Percentiles rank a stretch among this genome's conserved stretches.
Evolutionary conservation across 2,888 invertebrate genomes (phyloP).

Genomic region (Agriopis leucophaearia): DNA sequence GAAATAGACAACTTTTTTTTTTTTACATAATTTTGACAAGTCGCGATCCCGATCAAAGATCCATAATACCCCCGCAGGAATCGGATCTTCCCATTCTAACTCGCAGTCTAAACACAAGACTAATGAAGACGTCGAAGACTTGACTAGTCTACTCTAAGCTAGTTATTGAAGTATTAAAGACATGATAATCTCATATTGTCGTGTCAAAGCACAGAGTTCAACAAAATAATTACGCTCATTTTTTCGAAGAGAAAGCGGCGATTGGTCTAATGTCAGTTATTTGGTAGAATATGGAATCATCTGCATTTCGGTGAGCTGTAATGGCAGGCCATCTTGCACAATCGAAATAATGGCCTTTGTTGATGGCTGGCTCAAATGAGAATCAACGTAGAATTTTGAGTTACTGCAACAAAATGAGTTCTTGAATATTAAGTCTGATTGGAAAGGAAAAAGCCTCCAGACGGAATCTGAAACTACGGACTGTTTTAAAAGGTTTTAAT

Average conservation of each 20-base stretch:
- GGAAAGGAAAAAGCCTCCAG: too few species aligned
- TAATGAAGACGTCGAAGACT: too few species aligned
- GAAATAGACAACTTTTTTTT: too few species aligned
- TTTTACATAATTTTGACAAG: too few species aligned
- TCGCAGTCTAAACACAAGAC: too few species aligned
- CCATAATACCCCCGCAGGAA: too few species aligned
- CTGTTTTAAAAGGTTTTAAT: too few species aligned
- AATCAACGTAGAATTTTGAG: conserved; percentile 2
- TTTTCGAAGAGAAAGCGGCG: conserved; percentile 63
- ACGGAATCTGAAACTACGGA: too few species aligned
- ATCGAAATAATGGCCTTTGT: conserved; percentile 27
- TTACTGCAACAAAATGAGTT: neutral
- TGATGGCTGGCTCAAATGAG: conserved; percentile 23
- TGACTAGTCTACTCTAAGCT: neutral
- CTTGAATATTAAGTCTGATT: too few species aligned
- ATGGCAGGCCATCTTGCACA: conserved; percentile 36
- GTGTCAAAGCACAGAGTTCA: conserved; percentile 41
- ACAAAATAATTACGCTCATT: conserved; percentile 63
- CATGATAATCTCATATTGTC: neutral
- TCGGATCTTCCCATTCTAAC: too few species aligned
- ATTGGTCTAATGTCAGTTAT: conserved; percentile 58
- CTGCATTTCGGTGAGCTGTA: conserved; percentile 37
- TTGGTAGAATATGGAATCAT: conserved; percentile 53
- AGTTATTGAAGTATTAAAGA: neutral
- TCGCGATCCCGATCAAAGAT: too few species aligned